Percentiles rank a stretch among this genome's conserved stretches.
Evolutionary conservation across 1,140 invertebrate genomes (phyloP).

Genomic region (Cryptotermes secundus): DNA sequence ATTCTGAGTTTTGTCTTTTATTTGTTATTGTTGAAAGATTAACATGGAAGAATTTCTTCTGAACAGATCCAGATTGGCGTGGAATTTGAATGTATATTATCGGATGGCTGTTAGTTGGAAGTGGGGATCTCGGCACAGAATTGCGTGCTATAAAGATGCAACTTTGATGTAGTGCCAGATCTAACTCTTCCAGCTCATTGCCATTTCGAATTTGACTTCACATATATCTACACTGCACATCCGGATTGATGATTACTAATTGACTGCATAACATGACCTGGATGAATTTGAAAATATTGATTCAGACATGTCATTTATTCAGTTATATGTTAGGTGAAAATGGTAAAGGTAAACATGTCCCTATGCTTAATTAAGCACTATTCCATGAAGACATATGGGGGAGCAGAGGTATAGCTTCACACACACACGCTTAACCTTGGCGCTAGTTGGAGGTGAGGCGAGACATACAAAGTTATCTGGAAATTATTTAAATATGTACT

Average conservation of each 20-base stretch:
- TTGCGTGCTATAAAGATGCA: constrained; percentile 32
- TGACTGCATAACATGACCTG: not conserved
- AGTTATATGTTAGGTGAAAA: no score
- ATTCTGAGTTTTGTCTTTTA: not conserved
- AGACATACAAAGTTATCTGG: no score
- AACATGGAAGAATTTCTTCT: not conserved
- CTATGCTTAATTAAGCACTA: no score
- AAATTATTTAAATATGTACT: no score
- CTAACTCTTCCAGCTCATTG: constrained; percentile 76
- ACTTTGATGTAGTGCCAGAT: constrained; percentile 60
- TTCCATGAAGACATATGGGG: no score
- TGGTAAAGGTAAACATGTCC: no score
- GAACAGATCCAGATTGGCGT: not conserved
- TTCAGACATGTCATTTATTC: no score
- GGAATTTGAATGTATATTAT: constrained; percentile 18
- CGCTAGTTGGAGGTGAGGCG: no score
- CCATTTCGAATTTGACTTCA: constrained; percentile 37
- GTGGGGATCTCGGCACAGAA: constrained; percentile 64
- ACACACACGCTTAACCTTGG: no score
- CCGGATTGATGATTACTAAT: not conserved
- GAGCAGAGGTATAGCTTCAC: no score
- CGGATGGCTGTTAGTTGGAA: constrained; percentile 61
- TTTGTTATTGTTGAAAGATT: not conserved
- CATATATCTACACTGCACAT: not conserved
- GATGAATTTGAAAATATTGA: no score